Evolutionary conservation across 2,888 invertebrate genomes (phyloP).

Genomic region (Parnassius mnemosyne): DNA sequence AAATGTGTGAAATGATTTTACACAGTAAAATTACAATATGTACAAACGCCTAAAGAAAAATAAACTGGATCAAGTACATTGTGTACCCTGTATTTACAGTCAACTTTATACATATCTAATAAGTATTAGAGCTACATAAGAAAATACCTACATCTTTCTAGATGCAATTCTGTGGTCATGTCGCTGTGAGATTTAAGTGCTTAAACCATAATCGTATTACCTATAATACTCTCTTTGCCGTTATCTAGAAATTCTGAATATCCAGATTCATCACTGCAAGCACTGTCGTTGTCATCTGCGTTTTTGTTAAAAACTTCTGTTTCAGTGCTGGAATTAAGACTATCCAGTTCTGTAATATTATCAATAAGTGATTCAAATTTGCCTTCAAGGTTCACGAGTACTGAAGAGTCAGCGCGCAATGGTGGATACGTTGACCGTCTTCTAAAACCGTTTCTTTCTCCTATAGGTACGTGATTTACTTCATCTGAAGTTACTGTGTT

Average conservation of each 20-base stretch:
- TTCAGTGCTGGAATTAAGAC: slow-evolving; percentile 63
- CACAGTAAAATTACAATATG: slow-evolving; percentile 51
- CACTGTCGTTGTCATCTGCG: slow-evolving; percentile 86
- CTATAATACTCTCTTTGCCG: slow-evolving; percentile 72
- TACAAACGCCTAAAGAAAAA: slow-evolving; percentile 59
- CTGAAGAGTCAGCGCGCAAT: slow-evolving; percentile 49
- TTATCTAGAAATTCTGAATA: slow-evolving; percentile 88
- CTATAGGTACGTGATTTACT: slow-evolving; percentile 73
- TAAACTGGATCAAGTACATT: slow-evolving; percentile 55
- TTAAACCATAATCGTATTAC: slow-evolving; percentile 75
- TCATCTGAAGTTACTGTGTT: slow-evolving; percentile 45
- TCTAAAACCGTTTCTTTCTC: slow-evolving; percentile 68
- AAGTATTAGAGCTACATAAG: slow-evolving; percentile 13
- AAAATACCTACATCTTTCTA: slow-evolving; percentile 7
- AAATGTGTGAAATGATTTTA: slow-evolving; percentile 29
- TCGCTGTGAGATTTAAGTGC: slow-evolving; percentile 3
- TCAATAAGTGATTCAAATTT: slow-evolving; percentile 71
- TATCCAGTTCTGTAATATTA: slow-evolving; percentile 64
- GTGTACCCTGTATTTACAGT: slow-evolving; percentile 55
- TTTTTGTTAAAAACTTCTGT: slow-evolving; percentile 71
- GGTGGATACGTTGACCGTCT: slow-evolving; percentile 74
- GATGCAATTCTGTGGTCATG: slow-evolving; percentile 3
- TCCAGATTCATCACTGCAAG: slow-evolving; percentile 94
- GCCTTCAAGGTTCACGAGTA: slow-evolving; percentile 54
- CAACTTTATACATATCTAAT: not conserved